Evolutionary conservation across 2,113 vertebrate genomes (phyloP).

Genomic region (Picathartes gymnocephalus): DNA sequence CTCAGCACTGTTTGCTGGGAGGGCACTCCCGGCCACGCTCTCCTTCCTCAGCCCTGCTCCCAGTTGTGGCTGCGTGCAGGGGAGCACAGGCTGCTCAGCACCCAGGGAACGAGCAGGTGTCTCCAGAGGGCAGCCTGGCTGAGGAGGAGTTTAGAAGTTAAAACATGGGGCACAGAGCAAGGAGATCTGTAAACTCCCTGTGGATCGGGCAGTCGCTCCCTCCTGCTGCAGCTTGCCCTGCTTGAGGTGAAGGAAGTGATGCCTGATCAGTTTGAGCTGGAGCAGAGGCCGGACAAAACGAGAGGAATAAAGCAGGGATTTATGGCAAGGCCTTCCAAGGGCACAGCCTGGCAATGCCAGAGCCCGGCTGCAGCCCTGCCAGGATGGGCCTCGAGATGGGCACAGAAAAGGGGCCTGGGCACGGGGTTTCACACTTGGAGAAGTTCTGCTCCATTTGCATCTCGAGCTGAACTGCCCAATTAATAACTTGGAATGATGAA

Average conservation of each 20-base stretch:
- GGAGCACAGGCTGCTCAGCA: neutral
- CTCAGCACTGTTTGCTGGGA: neutral
- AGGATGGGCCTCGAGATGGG: no score
- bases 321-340: no score
- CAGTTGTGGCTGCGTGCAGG: neutral
- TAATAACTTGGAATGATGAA: no score
- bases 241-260: neutral
- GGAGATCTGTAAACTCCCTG: accelerated
- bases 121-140: neutral
- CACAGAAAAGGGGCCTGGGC: no score
- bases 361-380: no score
- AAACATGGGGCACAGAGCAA: neutral
- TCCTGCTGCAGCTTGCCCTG: neutral
- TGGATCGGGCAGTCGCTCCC: neutral
- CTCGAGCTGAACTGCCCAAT: no score
- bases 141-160: neutral
- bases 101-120: neutral
- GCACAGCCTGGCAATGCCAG: no score
- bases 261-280: no score
- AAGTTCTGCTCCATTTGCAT: no score
- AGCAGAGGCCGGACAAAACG: no score
- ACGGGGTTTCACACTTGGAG: no score
- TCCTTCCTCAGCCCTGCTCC: neutral
- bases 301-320: no score
- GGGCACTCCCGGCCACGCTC: neutral